Percentiles rank a stretch among this genome's conserved stretches.
Evolutionary conservation across 2,888 invertebrate genomes (phyloP).

Genomic region (Zootermopsis nevadensis): DNA sequence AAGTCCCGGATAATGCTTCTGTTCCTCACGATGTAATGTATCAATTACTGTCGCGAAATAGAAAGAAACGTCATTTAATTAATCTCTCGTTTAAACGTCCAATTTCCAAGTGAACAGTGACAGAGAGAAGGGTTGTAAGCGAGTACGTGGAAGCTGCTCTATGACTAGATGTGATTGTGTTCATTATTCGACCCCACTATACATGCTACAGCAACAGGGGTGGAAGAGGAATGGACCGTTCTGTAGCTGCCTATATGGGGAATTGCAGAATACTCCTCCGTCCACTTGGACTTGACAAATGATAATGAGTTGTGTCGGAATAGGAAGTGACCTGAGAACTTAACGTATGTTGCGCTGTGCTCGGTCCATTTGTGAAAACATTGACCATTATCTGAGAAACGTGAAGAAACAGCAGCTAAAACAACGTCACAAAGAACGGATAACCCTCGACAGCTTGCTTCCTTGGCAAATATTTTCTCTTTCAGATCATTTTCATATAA

Average conservation of each 20-base stretch:
- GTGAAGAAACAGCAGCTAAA: neutral
- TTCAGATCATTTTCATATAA: no score
- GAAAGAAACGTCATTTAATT: constrained; percentile 15
- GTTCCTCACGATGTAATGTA: neutral
- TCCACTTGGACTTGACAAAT: constrained; percentile 51
- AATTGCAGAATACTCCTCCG: constrained; percentile 34
- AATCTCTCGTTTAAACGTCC: neutral
- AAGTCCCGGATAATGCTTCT: no score
- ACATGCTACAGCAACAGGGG: neutral
- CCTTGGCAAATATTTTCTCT: no score
- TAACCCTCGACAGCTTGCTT: no score
- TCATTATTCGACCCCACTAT: constrained; percentile 26
- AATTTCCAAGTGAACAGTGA: neutral
- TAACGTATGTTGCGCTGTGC: neutral
- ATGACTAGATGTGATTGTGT: constrained; percentile 36
- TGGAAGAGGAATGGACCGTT: constrained; percentile 39
- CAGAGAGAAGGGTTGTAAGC: constrained; percentile 15
- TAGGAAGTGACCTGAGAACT: constrained; percentile 38
- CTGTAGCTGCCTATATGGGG: constrained; percentile 9
- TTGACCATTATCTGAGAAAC: neutral
- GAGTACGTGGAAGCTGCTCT: neutral
- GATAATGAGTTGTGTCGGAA: constrained; percentile 49
- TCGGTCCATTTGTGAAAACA: constrained; percentile 25
- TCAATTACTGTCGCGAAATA: constrained; percentile 18
- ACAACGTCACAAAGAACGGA: no score